A percentile compares a stretch with the other conserved stretches of the same genome.
Conservation (phyloP, 2,888 invertebrate species). For the Chloromyia formosa region DNA sequence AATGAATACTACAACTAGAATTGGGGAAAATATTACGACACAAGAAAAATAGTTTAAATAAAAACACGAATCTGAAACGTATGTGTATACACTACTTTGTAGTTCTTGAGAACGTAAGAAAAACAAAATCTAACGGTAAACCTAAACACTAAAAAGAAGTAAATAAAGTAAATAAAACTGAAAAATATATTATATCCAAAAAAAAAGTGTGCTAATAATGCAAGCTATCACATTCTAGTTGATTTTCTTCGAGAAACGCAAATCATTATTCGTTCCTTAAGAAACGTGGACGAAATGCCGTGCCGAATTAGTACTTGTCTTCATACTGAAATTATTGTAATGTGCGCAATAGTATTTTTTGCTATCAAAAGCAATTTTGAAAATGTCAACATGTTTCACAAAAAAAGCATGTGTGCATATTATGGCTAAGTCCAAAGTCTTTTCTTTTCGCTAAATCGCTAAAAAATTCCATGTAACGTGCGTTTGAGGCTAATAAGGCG, state of each 20-base stretch:
- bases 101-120: neutral
- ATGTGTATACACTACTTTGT: neutral
- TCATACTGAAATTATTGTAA: too few species aligned
- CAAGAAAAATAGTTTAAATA: neutral
- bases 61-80: constrained; percentile 11
- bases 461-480: neutral
- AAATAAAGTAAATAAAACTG: neutral
- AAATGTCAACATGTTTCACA: neutral
- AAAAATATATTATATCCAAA: constrained; percentile 16
- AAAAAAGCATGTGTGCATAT: neutral
- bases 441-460: constrained; percentile 2
- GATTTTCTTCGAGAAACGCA: neutral
- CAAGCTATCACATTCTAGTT: constrained; percentile 42
- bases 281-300: neutral
- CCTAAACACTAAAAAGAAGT: neutral
- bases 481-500: constrained; percentile 3
- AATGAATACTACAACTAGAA: neutral
- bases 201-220: constrained; percentile 12
- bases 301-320: neutral
- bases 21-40: neutral
- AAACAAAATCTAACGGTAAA: neutral
- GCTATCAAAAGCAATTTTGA: neutral
- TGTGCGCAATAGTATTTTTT: constrained; percentile 4
- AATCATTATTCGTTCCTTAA: neutral
- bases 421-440: constrained; percentile 41